These are phyloP conservation scores for Ptychodera flava DNA, from an alignment of 35 echinoderm and acorn worm genomes.

Conservation along the genomic window DNA sequence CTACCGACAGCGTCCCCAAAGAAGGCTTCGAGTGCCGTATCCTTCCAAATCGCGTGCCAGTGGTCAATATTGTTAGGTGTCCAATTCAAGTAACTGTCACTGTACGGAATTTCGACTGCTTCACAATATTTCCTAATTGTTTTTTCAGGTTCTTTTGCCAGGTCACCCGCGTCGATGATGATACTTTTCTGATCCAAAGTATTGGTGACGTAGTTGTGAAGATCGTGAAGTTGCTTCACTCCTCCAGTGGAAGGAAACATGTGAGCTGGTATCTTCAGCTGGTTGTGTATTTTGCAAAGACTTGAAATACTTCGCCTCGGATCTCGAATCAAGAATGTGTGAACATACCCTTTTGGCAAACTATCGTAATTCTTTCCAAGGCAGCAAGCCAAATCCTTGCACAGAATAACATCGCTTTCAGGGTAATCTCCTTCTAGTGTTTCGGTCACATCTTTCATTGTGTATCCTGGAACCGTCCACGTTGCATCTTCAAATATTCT, in stretches of 20 bases:
- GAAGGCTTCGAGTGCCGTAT: background rate
- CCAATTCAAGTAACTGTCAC: slow-evolving; percentile 39
- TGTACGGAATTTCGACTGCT: slow-evolving; percentile 44
- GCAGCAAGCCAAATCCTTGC: slow-evolving; percentile 57
- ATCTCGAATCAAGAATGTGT: slow-evolving; percentile 80
- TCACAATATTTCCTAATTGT: slow-evolving; percentile 61
- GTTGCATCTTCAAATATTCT: slow-evolving; percentile 1
- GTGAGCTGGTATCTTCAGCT: background rate
- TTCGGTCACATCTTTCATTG: slow-evolving; percentile 41
- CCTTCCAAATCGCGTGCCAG: slow-evolving; percentile 13
- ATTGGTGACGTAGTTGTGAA: slow-evolving; percentile 42
- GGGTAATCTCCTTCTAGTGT: slow-evolving; percentile 56
- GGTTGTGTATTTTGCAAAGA: background rate
- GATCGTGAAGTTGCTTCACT: slow-evolving; percentile 46
- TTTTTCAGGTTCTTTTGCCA: slow-evolving; percentile 51
- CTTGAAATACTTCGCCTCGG: slow-evolving; percentile 39
- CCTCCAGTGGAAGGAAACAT: slow-evolving; percentile 5
- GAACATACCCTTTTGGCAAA: slow-evolving; percentile 61
- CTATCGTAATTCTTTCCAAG: slow-evolving; percentile 37
- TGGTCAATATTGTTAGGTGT: slow-evolving; percentile 17
- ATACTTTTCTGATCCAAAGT: slow-evolving; percentile 34
- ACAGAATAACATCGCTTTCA: slow-evolving; percentile 48
- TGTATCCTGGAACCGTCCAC: background rate
- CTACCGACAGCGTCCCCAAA: slow-evolving; percentile 48
- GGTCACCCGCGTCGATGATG: slow-evolving; percentile 74